Base-by-base conservation (phyloP, 1,140 invertebrate species). In the Eurosta solidaginis region DNA sequence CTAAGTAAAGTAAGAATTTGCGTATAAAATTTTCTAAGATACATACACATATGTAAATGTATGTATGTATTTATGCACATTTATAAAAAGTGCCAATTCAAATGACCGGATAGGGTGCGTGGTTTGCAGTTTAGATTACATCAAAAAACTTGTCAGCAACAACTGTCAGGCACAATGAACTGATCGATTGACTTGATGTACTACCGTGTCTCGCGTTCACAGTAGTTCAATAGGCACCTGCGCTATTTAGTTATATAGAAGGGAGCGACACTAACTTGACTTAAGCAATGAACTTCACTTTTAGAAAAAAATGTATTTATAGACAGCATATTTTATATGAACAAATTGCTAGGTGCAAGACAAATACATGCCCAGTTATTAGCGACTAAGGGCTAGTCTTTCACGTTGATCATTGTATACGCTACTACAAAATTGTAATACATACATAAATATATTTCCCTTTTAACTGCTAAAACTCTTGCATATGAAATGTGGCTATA, bases 111-210 rank as follows among this genome's bases (percentile, higher is more conserved):
- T 68, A 33, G 40, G 59, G 59, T 68, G 59, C 59, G 59, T 68
- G 59, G 59, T 68, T 68, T 40, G 59, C 59, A 68, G 59, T 68
- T 68, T 68, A 68, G 59, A 68, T 68, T 68, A 68, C 59, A 40
- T 68, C 59, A 68, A 68, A n/a, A n/a, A n/a, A 68, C 17, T 42
- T 68, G 59, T 40, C 59, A 68, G 59, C 59, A 29, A 68, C 59
- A 68, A 68, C 29, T 68, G 59, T 68, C 33, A 29, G 33, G 59
- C 33, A 68, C 29, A 68, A 68, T 68, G 59, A 68, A 40, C 59
- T 68, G 59, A 68, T 68, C 59, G 59, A 68, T 68, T 68, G 59
- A 20, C 59, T 68, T n/a, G 33, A 20, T 20, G 17, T 6, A 36
- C 59, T 68, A 40, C 33, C 54, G 20, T 54, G 59, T 68, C 59